Evolutionary conservation across 2,888 invertebrate genomes (phyloP).

Genomic region (Galeopsomyia nigrocyanea): DNA sequence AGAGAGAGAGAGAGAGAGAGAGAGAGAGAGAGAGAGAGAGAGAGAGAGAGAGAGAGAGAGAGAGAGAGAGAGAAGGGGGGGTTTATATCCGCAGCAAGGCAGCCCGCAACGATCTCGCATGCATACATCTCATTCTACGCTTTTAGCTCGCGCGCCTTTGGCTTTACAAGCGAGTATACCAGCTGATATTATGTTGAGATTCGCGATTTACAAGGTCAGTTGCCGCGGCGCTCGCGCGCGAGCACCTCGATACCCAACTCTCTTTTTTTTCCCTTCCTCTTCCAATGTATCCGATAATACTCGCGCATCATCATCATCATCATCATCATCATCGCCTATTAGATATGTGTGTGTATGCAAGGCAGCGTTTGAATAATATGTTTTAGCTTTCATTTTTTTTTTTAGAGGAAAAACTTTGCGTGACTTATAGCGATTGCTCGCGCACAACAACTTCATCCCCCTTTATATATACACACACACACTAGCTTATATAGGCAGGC

Average conservation of each 20-base stretch:
- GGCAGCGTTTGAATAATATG: neutral
- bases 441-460: conserved; percentile 44
- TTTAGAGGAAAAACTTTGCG: conserved; percentile 20
- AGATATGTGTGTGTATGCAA: neutral
- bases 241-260: conserved; percentile 13
- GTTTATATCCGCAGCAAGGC: neutral
- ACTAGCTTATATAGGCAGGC: conserved; percentile 27
- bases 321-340: conserved; percentile 6
- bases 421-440: conserved; percentile 40
- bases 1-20: no score
- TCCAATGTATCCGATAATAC: neutral
- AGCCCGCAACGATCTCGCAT: neutral
- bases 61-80: no score
- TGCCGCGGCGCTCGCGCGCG: conserved; percentile 28
- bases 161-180: conserved; percentile 47
- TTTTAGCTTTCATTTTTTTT: conserved; percentile 12
- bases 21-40: no score
- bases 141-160: conserved; percentile 16
- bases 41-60: no score
- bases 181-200: conserved; percentile 55
- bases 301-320: neutral
- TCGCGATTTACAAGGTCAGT: conserved; percentile 53
- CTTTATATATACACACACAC: no score
- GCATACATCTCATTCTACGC: no score
- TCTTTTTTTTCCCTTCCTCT: conserved; percentile 16